Conservation (phyloP, 92 coral and sea anemone species). For the Porites divaricata region DNA sequence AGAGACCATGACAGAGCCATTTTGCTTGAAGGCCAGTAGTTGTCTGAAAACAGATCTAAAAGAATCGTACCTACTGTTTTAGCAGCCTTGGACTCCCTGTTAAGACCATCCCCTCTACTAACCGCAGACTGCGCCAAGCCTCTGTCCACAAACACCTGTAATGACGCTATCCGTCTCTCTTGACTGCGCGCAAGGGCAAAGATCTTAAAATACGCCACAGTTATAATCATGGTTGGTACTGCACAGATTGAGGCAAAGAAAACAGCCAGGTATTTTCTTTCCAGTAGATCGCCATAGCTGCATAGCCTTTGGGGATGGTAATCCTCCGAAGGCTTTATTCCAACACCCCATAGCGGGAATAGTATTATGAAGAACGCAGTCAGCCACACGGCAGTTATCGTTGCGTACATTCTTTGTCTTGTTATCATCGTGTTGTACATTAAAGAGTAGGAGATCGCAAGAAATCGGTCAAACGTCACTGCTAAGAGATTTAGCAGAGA, state of each 20-base stretch:
- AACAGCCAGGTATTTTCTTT: constrained; percentile 30
- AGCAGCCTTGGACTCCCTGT: constrained; percentile 62
- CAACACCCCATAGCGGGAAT: constrained; percentile 42
- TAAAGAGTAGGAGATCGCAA: constrained; percentile 56
- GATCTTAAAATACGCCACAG: constrained; percentile 51
- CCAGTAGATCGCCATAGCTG: constrained; percentile 55
- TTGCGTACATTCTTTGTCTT: background rate
- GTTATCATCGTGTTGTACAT: constrained; percentile 50
- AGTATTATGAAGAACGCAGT: constrained; percentile 39
- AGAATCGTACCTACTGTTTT: constrained; percentile 53
- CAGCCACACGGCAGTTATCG: constrained; percentile 39
- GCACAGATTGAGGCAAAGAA: constrained; percentile 54
- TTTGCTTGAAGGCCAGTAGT: background rate
- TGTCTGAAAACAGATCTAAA: background rate
- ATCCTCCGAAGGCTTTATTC: background rate
- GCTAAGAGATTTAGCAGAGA: constrained; percentile 54
- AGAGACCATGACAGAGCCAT: background rate
- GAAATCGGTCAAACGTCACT: constrained; percentile 58
- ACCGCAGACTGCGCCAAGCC: background rate
- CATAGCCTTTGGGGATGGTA: constrained; percentile 15
- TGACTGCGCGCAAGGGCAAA: constrained; percentile 57
- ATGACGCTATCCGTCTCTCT: constrained; percentile 44
- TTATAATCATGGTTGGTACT: constrained; percentile 46
- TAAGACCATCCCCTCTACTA: background rate
- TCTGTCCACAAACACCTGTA: constrained; percentile 11